Conservation (phyloP, 2,888 invertebrate genomes). For the Lasioglossum marginatum region DNA sequence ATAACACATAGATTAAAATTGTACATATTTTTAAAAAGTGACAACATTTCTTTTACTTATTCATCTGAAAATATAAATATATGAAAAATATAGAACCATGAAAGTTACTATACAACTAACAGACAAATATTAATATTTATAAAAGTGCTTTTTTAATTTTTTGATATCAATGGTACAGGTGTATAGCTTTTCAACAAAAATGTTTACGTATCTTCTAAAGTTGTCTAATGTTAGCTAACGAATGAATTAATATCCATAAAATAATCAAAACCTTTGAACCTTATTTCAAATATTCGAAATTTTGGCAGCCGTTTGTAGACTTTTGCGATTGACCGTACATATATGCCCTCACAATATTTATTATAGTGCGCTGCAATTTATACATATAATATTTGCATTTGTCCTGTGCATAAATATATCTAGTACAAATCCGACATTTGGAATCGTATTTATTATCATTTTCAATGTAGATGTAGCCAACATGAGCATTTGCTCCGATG, state of each 20-base stretch:
- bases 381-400: background rate
- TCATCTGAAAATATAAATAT: too few relatives aligned
- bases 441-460: slow-evolving; percentile 7
- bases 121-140: background rate
- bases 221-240: background rate
- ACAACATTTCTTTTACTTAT: background rate
- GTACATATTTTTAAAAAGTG: background rate
- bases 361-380: background rate
- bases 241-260: background rate
- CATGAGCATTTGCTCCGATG: background rate
- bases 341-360: background rate
- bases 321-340: background rate
- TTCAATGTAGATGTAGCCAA: background rate
- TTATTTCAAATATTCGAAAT: background rate
- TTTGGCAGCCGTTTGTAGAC: background rate
- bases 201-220: too few relatives aligned
- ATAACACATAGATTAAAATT: background rate
- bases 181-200: too few relatives aligned
- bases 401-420: background rate
- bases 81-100: too few relatives aligned
- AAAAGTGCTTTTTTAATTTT: too few relatives aligned
- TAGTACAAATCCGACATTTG: background rate
- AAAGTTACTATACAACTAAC: background rate
- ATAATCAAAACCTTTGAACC: background rate
- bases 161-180: too few relatives aligned